phyloP scores from a whole-genome alignment of 2,797 vertebrate species.

The Rachycentron canadum region DNA sequence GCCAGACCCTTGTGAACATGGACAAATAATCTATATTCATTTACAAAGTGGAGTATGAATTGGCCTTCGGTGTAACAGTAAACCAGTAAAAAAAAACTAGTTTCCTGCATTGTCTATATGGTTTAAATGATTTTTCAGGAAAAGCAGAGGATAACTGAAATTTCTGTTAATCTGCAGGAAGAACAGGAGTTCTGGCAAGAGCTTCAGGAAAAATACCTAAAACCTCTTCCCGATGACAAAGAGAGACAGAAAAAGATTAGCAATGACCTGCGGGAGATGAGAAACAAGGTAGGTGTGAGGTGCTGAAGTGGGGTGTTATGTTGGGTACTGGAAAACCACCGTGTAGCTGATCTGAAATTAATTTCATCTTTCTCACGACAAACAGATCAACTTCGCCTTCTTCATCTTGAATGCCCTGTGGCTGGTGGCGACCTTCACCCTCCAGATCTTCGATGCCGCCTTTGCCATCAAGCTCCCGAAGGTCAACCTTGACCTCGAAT shows the following conservation, averaged over 20 bases:
- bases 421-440: slow-evolving; percentile 76
- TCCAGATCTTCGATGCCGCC: slow-evolving; percentile 51
- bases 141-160: no score
- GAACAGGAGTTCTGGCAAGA: slow-evolving; percentile 74
- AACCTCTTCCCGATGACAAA: slow-evolving; percentile 76
- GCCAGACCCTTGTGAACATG: no score
- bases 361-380: not conserved
- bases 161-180: slow-evolving; percentile 59
- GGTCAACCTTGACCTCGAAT: not conserved
- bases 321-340: not conserved
- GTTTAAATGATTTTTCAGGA: no score
- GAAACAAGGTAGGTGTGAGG: slow-evolving; percentile 74
- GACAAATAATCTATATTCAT: no score
- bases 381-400: slow-evolving; percentile 78
- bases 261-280: slow-evolving; percentile 66
- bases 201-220: slow-evolving; percentile 69
- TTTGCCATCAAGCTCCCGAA: slow-evolving; percentile 62
- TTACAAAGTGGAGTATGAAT: no score
- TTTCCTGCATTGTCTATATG: no score
- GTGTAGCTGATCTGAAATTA: not conserved
- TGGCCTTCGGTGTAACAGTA: no score
- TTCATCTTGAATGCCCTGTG: slow-evolving; percentile 80
- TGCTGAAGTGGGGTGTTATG: rapidly evolving
- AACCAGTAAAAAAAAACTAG: no score
- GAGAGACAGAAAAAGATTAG: slow-evolving; percentile 64